Evolutionary conservation across 2,888 invertebrate species (phyloP), one percentile per base, ranked within the genome.

Genomic region (Euspilapteryx auroguttella): DNA sequence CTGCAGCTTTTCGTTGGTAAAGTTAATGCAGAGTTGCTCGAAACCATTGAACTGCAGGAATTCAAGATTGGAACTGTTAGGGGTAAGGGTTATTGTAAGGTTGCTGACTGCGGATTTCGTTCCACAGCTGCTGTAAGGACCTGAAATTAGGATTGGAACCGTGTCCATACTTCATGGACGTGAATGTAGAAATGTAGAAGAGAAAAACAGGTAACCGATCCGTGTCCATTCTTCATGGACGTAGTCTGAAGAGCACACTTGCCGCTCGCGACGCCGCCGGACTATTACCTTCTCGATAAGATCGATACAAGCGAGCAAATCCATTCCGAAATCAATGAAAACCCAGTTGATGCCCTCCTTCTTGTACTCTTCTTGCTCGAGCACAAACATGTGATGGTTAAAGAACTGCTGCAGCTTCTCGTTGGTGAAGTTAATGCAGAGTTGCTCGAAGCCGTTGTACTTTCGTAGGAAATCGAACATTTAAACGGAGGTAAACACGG

Each of bases 361-460:
- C 62, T 91, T 94, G 81, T 98, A 98, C 69, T 97, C 97, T 79
- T 98, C 96, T 86, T 98, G 97, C 78, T 98, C 97, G 75, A 97
- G 82, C 46, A 98, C 96, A 78, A 98, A 98, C 97, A 98, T 98
- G 87, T 95, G 90, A 77, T 98, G 97, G 81, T 98, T 97, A 87
- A 98, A 98, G 84, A 97, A 98, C 80, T 98, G 97, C 81, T 98
- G 97, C 49, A 98, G 85, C 81, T 96, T 94, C 79, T 98, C 97
- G 77, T 97, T 98, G 75, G 97, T 97, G 82, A 97, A 98, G 85
- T 98, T 98, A 86, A 97, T 98, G 84, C 97, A 97, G 78, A 98
- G 85, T 84, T 98, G 97, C 82, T 95, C 94, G 83, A 94, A 95
- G 76, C 94, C 92, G 83, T 95, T 95, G 84, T 56, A 89, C 89